Base-by-base conservation (phyloP, 2,888 invertebrate species). In the Prenolepis imparis region DNA sequence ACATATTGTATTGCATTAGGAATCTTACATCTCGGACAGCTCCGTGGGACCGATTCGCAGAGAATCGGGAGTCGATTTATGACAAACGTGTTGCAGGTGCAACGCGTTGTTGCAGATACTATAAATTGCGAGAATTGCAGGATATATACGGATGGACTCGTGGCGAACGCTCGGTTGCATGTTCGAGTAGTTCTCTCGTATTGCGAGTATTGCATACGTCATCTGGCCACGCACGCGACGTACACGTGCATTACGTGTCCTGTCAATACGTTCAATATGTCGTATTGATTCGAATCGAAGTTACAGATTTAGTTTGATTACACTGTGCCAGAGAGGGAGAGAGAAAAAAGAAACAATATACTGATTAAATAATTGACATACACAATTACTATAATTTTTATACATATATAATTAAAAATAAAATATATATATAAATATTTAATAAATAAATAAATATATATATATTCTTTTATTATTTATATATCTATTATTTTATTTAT, bases 101-200 rank as follows among this genome's bases (percentile, higher is more conserved):
- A 82, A 77, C 32, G 72, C 72, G 78, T 55, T 80, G 78, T 55
- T 80, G 72, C 78, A 44, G 78, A 80, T 80, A 72, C 78, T 80
- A 80, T 80, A 80, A 80, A 80, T 80, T 80, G 72, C 36, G 78
- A 80, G 78, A 80, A 80, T 59, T 59, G 59, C 72, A 59, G 64
- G 78, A n/a, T 80, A 80, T 39, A 36, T 61, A 61, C 36, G 59
- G 72, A 72, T 72, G 72, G 78, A 80, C 78, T 78, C 78, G 21
- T n/a, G 59, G 78, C 59, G n/a, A 59, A 80, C 36, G 59, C 41
- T 72, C 18, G 59, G 59, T 80, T 80, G 73, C 59, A 78, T 72
- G 72, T 78, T 36, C 70, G 72, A 57, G 77, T 57, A 59, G 72
- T 78, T 70, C 78, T 24, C 57, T 11, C 41, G 72, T 8, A 52